Percentiles rank a stretch among this genome's conserved stretches.
phyloP scores from a whole-genome alignment of 2,888 invertebrate genomes.

The Chymomyza amoena region DNA sequence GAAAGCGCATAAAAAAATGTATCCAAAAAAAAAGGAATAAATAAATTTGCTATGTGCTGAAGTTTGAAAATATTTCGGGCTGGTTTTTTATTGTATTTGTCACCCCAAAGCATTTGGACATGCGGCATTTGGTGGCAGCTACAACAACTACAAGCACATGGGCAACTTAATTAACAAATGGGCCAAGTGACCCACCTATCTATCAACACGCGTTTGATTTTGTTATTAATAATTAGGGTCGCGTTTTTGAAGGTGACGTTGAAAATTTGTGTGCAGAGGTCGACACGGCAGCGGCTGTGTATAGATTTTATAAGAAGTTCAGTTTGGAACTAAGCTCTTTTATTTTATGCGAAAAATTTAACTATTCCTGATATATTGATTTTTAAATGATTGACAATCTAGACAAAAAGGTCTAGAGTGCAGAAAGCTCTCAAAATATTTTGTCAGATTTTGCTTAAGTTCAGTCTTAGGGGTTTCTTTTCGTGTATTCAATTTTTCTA shows the following conservation, averaged over 20 bases:
- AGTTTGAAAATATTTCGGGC: constrained; percentile 27
- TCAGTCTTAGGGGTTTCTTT: too few relatives aligned
- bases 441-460: too few relatives aligned
- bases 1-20: constrained; percentile 4
- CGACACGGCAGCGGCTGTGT: too few relatives aligned
- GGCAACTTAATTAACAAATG: constrained; percentile 51
- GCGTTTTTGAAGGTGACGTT: background rate
- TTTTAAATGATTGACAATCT: too few relatives aligned
- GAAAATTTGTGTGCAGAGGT: background rate
- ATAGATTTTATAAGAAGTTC: too few relatives aligned
- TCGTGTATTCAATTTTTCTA: too few relatives aligned
- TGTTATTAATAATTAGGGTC: background rate
- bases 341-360: too few relatives aligned
- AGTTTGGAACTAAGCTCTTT: too few relatives aligned
- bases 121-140: background rate
- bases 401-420: too few relatives aligned
- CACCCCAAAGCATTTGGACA: constrained; percentile 37
- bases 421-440: too few relatives aligned
- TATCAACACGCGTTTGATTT: background rate
- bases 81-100: constrained; percentile 38
- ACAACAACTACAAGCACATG: background rate
- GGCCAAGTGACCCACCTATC: background rate
- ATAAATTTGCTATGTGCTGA: constrained; percentile 45
- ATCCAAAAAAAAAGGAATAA: background rate
- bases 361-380: too few relatives aligned